These are phyloP conservation scores for Pentalonia nigronervosa DNA, from an alignment of 1,140 invertebrate genomes.

Conservation along the genomic window DNA sequence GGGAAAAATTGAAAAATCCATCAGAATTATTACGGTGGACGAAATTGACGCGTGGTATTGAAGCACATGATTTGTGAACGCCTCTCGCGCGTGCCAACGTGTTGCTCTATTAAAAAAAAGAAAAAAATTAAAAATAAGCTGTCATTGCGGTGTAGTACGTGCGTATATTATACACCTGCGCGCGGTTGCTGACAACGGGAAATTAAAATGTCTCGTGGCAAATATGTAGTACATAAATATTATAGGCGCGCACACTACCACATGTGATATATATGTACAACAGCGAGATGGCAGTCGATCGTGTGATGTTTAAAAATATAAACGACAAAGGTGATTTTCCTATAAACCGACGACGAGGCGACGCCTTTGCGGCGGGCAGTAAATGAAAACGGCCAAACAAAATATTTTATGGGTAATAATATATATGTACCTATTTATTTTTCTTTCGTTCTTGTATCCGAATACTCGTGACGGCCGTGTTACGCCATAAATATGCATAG, in stretches of 20 bases:
- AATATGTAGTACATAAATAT: background rate
- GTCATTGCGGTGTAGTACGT: background rate
- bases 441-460: background rate
- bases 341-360: background rate
- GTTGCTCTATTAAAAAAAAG: background rate
- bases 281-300: background rate
- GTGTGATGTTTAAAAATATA: constrained; percentile 20
- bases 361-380: background rate
- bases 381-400: background rate
- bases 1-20: background rate
- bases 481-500: background rate
- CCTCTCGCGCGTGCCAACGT: background rate
- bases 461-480: background rate
- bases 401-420: background rate
- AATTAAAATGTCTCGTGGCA: constrained; percentile 30
- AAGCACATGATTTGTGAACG: background rate
- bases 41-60: background rate
- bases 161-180: background rate
- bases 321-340: background rate
- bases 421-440: background rate
- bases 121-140: background rate
- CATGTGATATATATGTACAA: background rate
- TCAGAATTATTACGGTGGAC: background rate
- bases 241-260: background rate
- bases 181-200: background rate